A percentile compares a stretch with the other conserved stretches of the same genome.
Evolutionary conservation across 1,140 invertebrate genomes (phyloP).

Genomic region (Pseudobourletiella spinata): DNA sequence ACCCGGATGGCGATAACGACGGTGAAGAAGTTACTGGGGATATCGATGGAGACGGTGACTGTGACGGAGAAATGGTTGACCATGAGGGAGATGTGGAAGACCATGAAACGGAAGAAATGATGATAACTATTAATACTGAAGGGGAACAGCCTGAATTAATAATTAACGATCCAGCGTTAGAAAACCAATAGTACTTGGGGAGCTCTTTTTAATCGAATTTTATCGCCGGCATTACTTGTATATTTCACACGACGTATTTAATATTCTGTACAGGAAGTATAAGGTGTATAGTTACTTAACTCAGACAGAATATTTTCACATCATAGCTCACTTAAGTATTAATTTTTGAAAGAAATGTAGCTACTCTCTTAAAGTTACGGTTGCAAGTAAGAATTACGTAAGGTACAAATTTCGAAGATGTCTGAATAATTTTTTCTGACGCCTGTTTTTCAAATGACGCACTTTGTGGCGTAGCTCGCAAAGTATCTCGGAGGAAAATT

Average conservation of each 20-base stretch:
- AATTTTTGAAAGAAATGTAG: neutral
- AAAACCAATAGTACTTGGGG: neutral
- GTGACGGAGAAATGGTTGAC: slow-evolving; percentile 40
- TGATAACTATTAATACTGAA: slow-evolving; percentile 42
- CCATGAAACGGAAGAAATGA: slow-evolving; percentile 58
- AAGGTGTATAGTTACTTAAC: no score
- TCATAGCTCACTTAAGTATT: neutral
- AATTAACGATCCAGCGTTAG: slow-evolving; percentile 33
- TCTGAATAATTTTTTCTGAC: no score
- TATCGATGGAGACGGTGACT: slow-evolving; percentile 13
- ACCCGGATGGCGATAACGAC: slow-evolving; percentile 26
- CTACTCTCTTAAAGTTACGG: neutral
- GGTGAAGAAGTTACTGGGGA: slow-evolving; percentile 31
- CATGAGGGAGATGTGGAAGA: slow-evolving; percentile 53
- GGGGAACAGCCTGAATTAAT: slow-evolving; percentile 39
- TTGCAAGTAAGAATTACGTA: no score
- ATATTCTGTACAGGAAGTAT: neutral
- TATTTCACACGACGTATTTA: no score
- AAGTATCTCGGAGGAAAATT: no score
- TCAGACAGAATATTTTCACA: neutral
- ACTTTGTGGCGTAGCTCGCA: no score
- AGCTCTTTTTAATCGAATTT: neutral
- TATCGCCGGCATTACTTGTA: no score
- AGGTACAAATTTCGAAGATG: no score
- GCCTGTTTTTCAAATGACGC: no score